A percentile compares a stretch with the other conserved stretches of the same genome.
Conservation (phyloP, 2,797 vertebrate genomes). For the Jordanella pulchra region DNA sequence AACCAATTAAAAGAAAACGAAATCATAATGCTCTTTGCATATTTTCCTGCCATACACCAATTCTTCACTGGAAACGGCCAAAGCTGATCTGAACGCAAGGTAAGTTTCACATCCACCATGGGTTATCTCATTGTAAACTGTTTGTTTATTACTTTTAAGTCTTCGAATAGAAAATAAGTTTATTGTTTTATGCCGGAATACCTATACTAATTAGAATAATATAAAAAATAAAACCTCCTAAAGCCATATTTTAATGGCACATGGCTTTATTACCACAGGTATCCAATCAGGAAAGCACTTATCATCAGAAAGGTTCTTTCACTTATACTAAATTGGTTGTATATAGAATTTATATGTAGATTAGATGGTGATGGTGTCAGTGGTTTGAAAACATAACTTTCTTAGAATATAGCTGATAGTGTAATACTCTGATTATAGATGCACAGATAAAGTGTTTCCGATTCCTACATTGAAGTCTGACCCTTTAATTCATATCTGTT, state of each 20-base stretch:
- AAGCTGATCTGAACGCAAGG: constrained; percentile 76
- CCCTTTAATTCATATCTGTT: background rate
- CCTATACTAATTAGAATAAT: background rate
- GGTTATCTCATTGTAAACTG: background rate
- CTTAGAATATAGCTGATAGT: constrained; percentile 50
- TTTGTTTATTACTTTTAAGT: background rate
- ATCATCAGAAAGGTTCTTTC: background rate
- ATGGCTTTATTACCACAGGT: background rate
- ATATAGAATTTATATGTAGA: background rate
- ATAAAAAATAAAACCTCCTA: background rate
- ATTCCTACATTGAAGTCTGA: background rate
- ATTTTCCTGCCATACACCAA: constrained; percentile 69
- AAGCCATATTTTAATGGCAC: background rate
- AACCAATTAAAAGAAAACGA: constrained; percentile 49
- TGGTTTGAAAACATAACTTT: constrained; percentile 36
- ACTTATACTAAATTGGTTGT: background rate
- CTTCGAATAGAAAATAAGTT: background rate
- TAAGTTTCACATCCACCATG: constrained; percentile 45
- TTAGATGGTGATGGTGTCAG: background rate
- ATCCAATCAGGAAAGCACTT: background rate
- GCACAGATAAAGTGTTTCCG: background rate
- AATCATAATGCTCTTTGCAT: constrained; percentile 51
- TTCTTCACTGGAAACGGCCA: constrained; percentile 74
- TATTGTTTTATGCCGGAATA: background rate
- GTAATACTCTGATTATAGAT: constrained; percentile 28